These are phyloP conservation scores for Spicauda simplicius DNA, from an alignment of 2,888 invertebrate genomes.

Conservation along the genomic window DNA sequence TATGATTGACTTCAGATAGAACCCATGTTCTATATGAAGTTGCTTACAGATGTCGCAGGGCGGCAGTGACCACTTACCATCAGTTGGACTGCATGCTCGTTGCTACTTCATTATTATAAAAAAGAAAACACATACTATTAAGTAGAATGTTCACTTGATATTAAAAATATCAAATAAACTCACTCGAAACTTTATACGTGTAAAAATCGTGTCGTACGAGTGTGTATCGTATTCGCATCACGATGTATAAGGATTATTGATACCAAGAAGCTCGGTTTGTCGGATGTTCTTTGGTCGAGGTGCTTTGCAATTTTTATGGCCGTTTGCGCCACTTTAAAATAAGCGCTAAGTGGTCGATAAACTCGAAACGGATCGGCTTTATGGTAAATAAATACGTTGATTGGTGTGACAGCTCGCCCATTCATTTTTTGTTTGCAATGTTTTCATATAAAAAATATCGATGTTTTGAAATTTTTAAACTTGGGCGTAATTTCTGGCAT, in stretches of 20 bases:
- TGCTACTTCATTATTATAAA: no score
- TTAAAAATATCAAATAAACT: no score
- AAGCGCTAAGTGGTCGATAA: conserved; percentile 45
- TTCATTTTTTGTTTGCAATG: conserved; percentile 23
- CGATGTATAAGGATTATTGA: conserved; percentile 29
- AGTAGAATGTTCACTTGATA: no score
- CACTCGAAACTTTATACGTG: no score
- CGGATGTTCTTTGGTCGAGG: conserved; percentile 45
- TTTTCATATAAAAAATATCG: conserved; percentile 4
- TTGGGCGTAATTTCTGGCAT: neutral
- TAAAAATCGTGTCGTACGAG: neutral
- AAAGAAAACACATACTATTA: no score
- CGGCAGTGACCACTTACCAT: no score
- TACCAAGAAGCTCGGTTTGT: conserved; percentile 39
- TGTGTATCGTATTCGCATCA: neutral
- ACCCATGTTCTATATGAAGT: no score
- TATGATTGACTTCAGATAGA: no score
- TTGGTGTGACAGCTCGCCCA: conserved; percentile 27
- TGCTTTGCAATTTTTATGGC: conserved; percentile 46
- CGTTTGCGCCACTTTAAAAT: conserved; percentile 44
- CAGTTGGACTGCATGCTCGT: no score
- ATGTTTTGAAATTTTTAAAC: neutral
- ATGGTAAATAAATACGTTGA: conserved; percentile 34
- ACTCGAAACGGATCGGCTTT: conserved; percentile 34
- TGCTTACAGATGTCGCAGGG: no score